Base-by-base conservation (phyloP, 2,888 invertebrate genomes). In the Miltochrista miniata region DNA sequence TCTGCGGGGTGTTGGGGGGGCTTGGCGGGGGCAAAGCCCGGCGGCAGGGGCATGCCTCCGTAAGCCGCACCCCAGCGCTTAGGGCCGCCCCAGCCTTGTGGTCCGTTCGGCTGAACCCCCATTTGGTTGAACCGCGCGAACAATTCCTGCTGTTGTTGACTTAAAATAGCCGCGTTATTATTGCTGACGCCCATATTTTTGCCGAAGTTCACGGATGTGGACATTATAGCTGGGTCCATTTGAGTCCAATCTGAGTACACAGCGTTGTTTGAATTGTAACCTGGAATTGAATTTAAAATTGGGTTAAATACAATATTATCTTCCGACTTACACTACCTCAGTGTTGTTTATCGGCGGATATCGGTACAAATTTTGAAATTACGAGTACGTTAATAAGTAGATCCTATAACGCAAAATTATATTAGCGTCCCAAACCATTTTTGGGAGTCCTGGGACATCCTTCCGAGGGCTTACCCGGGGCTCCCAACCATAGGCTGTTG, bases 141-240 rank as follows among this genome's bases (percentile, higher is more conserved):
- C 55, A 90, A 67, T 53, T 90, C 89, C 56, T 84, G 86, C 56
- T 86, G 88, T 56, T 83, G 85, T 51, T 58, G 60, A 33, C 52
- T 59, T 9, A 65, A 63, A 39, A 58, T 35, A 33, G 40, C 45
- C 59, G 56, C 50, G 64, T 40, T 59, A 48, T 61, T 43, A 64
- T 43, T 59, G 49, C 62, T 43, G 2, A 43, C 51, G 53, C 51
- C 64, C 14, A 67, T 59, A 51, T 56, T 59, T 69, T 84, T 92
- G 70, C 87, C 87, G 75, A 87, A 92, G 81, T 90, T 92, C 59
- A 94, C 94, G 59, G 94, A 95, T 60, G 94, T 95, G 58, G 95
- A 95, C 83, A 97, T 94, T 71, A 98, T 98, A 65, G 98, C 98
- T 54, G 98, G 98, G 93, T 98, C 98, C 93, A 98, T 94, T 65